Evolutionary conservation across 1,140 invertebrate genomes (phyloP), one percentile per base, ranked within the genome.

Genomic region (Ceratosolen fusciceps): DNA sequence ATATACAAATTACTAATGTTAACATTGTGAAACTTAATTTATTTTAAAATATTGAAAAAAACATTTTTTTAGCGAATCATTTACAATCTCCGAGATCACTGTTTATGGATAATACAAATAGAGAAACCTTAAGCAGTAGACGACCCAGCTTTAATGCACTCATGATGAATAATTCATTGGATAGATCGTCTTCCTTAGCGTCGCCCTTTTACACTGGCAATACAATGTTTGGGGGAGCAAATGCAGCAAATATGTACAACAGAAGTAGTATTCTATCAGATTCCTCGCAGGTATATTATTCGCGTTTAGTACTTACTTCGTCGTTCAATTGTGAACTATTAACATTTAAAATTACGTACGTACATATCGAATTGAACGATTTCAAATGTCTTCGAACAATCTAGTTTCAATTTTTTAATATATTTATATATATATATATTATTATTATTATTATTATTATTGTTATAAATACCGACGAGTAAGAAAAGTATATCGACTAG

Each of bases 201-300:
- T 94, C 96, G 16, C 94, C 96, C 47, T 97, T 96, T 87, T 97
- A 97, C 86, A 91, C 91, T 81, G 95, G 95, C n/a, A 92, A 92
- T 82, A 96, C 94, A 3, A 93, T 92, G 60, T 97, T 94, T 89
- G 96, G 96, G 37, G 96, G 96, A 62, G 93, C 94, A 52, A 90
- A 89, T 82, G 86, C 88, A 31, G 92, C 95, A 56, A 92, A 93
- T 2, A 92, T 93, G 74, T 91, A 91, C 37, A 89, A 89, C 77
- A 91, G 90, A 81, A 87, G 88, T 67, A 87, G 88, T 79, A 84
- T 90, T 78, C 87, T 91, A 71, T 85, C 83, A 68, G 82, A 82
- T 75, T 74, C 83, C 21, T 83, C 82, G 39, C 84, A 88, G 80
- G 86, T 88, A n/a, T n/a, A n/a, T n/a, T n/a, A n/a, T n/a, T n/a